Evolutionary conservation across 2,888 invertebrate genomes (phyloP), one percentile per base, ranked within the genome.

Genomic region (Sinelater perroti): DNA sequence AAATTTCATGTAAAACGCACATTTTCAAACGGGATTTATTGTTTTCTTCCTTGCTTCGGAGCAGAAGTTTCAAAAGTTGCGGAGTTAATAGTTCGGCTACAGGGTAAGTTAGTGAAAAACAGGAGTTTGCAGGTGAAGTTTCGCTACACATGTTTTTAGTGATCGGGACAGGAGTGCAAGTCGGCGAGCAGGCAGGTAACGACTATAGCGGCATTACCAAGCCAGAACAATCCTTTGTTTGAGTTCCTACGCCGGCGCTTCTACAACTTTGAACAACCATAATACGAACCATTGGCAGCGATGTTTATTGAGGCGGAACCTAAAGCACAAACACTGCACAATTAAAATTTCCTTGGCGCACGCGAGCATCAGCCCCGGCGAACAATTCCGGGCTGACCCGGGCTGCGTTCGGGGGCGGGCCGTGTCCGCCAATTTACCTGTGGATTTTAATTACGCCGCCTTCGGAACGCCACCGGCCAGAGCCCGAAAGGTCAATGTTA

Each of bases 291-390:
- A 14, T 21, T 33, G 33, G 46, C 33, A 33, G 33, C 33, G 30
- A 45, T 45, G 21, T 46, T 46, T 46, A 33, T 46, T 33, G 17
- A 10, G 33, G 33, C 11, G 33, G 21, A 33, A 21, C 20, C 33
- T 33, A 46, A 21, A 46, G 33, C 46, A 31, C 46, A 46, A 46
- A 46, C 46, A 46, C 24, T 33, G 33, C 46, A 31, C 46, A 46
- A 46, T 46, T 46, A 46, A 46, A 46, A 46, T 46, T 45, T 33
- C 18, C 21, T 33, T 24, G 33, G 33, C 20, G 20, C 33, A 46
- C 31, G 46, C 28, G 20, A 45, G 45, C n/a, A n/a, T n/a, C n/a
- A n/a, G 45, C 30, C 30, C 21, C 21, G 21, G 46, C 31, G 46
- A 46, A 46, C 46, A n/a, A n/a, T n/a, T 46, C 46, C 20, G 13